These are phyloP conservation scores for Paratilapia polleni DNA, from an alignment of 2,113 vertebrate species.

Conservation along the genomic window DNA sequence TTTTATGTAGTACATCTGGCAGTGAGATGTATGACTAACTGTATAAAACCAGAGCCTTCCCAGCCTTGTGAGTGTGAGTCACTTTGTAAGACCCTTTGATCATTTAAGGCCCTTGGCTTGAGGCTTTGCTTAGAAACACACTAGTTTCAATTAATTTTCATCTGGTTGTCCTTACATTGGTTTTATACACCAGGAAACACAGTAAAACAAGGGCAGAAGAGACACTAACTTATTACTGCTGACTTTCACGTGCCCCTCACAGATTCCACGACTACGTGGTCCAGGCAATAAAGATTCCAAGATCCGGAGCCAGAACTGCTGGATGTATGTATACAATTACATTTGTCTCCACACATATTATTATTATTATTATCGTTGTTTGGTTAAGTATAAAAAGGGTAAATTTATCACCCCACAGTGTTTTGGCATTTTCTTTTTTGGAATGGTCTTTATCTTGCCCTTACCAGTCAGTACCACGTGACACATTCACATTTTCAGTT, in stretches of 20 bases:
- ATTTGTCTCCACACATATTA: too few species aligned
- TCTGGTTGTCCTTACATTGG: slow-evolving; percentile 47
- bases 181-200: slow-evolving; percentile 26
- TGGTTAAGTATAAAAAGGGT: too few species aligned
- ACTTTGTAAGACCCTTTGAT: slow-evolving; percentile 49
- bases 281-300: background rate
- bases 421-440: too few species aligned
- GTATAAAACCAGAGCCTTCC: slow-evolving; percentile 44
- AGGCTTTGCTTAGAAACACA: slow-evolving; percentile 41
- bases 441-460: too few species aligned
- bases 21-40: slow-evolving; percentile 43
- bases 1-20: slow-evolving; percentile 36
- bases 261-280: background rate
- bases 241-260: background rate
- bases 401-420: too few species aligned
- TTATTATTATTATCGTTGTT: too few species aligned
- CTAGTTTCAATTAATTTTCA: slow-evolving; percentile 53
- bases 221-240: background rate
- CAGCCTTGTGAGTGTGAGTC: slow-evolving; percentile 33
- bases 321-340: too few species aligned
- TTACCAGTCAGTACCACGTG: too few species aligned
- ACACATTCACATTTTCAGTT: too few species aligned
- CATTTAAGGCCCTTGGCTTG: slow-evolving; percentile 19
- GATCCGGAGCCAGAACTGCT: background rate
- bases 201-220: slow-evolving; percentile 17